A percentile compares a stretch with the other conserved stretches of the same genome.
phyloP scores from a whole-genome alignment of 2,113 vertebrate genomes.

The Macroglossus sobrinus region DNA sequence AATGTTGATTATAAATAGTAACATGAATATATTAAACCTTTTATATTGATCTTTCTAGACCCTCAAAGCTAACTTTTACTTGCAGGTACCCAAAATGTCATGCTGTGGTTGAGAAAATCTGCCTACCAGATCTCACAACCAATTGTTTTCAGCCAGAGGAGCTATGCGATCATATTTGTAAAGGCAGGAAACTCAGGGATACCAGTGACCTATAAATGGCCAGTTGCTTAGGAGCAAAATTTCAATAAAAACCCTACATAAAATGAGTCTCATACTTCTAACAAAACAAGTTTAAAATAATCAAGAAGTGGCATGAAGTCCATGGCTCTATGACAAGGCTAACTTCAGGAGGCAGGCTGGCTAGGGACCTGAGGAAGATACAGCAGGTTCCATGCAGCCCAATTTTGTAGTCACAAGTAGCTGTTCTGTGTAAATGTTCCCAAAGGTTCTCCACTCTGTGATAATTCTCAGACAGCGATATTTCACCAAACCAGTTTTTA shows the following conservation, averaged over 20 bases:
- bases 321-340: background rate
- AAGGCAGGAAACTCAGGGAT: background rate
- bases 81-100: background rate
- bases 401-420: background rate
- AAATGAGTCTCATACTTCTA: background rate
- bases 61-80: background rate
- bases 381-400: accelerated
- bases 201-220: background rate
- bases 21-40: background rate
- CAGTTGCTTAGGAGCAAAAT: background rate
- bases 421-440: background rate
- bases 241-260: background rate
- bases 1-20: background rate
- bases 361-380: background rate
- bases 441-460: background rate
- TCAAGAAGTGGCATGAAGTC: background rate
- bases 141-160: background rate
- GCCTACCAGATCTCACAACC: background rate
- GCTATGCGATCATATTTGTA: background rate
- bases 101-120: background rate
- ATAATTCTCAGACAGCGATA: background rate
- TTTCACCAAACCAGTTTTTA: background rate
- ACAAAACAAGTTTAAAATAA: background rate
- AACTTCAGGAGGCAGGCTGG: background rate
- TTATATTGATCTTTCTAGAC: background rate